Evolutionary conservation across 2,797 vertebrate species (phyloP), one percentile per base, ranked within the genome.

Genomic region (Dicrostonyx torquatus): DNA sequence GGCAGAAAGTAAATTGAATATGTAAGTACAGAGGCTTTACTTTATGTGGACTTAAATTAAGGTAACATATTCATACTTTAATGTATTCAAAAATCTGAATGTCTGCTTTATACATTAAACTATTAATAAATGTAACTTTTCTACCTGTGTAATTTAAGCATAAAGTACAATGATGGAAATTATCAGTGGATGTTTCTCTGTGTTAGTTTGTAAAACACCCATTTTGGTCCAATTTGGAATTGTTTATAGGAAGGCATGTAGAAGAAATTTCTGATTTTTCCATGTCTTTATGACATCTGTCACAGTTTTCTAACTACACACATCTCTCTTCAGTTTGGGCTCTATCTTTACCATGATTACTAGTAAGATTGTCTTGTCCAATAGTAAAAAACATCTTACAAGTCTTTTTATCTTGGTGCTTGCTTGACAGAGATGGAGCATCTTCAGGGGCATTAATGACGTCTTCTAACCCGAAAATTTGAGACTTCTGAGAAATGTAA

Each of bases 61-160:
- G 98, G 98, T 98, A 98, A 98, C 98, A 98, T 98, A 98, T n/a
- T n/a, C n/a, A n/a, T n/a, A n/a, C n/a, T n/a, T n/a, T n/a, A n/a
- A n/a, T n/a, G 98, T 98, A 98, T 98, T 98, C 98, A 98, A 98
- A 98, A 98, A 98, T 98, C 98, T 99, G 98, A 98, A 98, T 98
- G 98, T 99, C 98, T 98, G 98, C 98, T 99, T 98, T 98, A 98
- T 98, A 98, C 98, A 98, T 98, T 98, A 98, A 98, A 98, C 98
- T 98, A 98, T 98, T 99, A 99, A 98, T 99, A 98, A 98, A 98
- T 98, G 98, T 98, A 98, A 97, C 94, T 97, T 98, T 98, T 98
- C 97, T 98, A 96, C 96, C 98, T 97, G 98, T 98, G 96, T 98
- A 98, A 98, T 98, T 98, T 98, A 98, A 98, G 94, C 97, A 97